phyloP scores from a whole-genome alignment of 2,113 vertebrate species.

The Cromileptes altivelis region DNA sequence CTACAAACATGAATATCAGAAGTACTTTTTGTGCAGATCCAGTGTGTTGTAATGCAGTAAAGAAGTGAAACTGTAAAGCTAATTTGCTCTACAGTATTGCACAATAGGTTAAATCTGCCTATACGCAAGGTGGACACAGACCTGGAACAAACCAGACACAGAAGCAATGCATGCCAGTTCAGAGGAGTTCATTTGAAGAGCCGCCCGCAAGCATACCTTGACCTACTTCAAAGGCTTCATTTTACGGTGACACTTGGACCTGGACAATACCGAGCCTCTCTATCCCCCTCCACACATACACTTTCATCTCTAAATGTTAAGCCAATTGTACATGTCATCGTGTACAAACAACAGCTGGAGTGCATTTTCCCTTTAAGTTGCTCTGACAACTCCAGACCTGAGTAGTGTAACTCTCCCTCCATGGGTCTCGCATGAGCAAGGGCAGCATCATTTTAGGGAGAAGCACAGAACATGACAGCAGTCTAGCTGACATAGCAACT shows the following conservation, averaged over 20 bases:
- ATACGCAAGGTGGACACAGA: not conserved
- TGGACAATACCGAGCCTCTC: constrained; percentile 11
- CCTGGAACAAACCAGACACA: not conserved
- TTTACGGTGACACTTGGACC: constrained; percentile 25
- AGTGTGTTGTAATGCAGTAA: not conserved
- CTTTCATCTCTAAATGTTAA: constrained; percentile 18
- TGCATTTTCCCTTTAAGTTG: not conserved
- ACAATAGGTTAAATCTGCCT: not conserved
- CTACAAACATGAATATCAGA: not conserved
- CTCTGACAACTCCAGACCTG: not conserved
- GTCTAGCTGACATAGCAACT: not conserved
- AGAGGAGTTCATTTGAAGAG: constrained; percentile 24
- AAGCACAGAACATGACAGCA: not conserved
- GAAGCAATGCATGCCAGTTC: not conserved
- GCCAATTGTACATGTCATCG: constrained; percentile 14
- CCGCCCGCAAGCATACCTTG: not conserved
- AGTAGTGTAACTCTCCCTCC: not conserved
- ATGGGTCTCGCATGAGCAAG: not conserved
- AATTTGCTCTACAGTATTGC: not conserved
- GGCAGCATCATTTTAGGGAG: not conserved
- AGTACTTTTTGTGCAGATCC: not conserved
- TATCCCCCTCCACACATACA: not conserved
- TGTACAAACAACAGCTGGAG: constrained; percentile 1
- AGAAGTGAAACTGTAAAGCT: not conserved
- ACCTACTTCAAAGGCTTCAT: constrained; percentile 37